Evolutionary conservation across 2,888 invertebrate species (phyloP), one percentile per base, ranked within the genome.

Genomic region (Callosobruchus maculatus): DNA sequence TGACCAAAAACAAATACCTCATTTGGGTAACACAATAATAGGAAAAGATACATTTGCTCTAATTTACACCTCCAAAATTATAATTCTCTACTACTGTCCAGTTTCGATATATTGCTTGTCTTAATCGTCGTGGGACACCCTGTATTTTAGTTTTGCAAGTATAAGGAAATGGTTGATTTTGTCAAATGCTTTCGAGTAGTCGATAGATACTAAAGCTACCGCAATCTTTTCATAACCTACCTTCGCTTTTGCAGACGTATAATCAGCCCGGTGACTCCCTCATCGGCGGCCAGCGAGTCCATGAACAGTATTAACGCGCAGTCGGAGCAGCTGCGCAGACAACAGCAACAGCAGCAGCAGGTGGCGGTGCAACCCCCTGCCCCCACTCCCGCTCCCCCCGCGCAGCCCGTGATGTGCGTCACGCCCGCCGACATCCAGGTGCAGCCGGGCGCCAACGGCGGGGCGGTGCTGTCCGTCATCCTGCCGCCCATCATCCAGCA

Each of bases 401-500:
- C n/a, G n/a, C 49, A 49, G 49, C 49, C 49, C 18, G 49, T 49
- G 13, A 49, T 49, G 49, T 85, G 85, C 73, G 84, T 83, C 70
- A 83, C 86, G 21, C 83, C 87, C 7, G 90, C 91, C 78, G 89
- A 91, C 85, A 89, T 91, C 72, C 91, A 91, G 83, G 88, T 93
- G 71, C 90, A 93, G 71, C 90, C 91, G 0, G 88, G 90, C 0
- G 90, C 90, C 0, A 90, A 91, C 0, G 91, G 92, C 5, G 94
- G 94, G 2, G 93, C 95, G 0, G 94, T 95, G 49, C 88, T 95
- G 67, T 95, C 95, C 1, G 95, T 95, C 13, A 95, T 94, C 81
- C 88, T 95, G 74, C 95, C 95, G 7, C 94, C 95, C 0, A 49
- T 49, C 49, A 49, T 49, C 49, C 91, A 93, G 80, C 90, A 93